Conservation (phyloP, 2,888 invertebrate species). For the Tetanocera ferruginea region DNA sequence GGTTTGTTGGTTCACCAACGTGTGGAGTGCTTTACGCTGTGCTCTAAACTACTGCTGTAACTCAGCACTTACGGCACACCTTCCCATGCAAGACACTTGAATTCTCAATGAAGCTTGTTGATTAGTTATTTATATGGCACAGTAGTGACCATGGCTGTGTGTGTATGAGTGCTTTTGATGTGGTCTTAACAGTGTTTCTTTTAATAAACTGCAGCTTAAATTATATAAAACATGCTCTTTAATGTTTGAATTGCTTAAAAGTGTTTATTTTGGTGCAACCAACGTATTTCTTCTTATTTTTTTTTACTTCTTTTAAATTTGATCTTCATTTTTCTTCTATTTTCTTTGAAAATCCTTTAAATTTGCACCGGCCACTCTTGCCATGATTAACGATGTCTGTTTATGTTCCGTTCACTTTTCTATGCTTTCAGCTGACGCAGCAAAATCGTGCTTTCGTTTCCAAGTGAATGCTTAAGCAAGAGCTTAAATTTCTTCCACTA, state of each 20-base stretch:
- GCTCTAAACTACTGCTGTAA: neutral
- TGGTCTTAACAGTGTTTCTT: neutral
- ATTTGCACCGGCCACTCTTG: too few species aligned
- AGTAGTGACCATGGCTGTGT: neutral
- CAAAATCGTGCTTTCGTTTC: constrained; percentile 17
- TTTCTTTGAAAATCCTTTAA: too few species aligned
- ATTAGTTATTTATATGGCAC: constrained; percentile 31
- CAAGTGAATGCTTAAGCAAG: constrained; percentile 18
- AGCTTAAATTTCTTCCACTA: neutral
- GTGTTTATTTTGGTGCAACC: too few species aligned
- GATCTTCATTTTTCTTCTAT: too few species aligned
- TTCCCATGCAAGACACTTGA: neutral
- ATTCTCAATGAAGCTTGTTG: constrained; percentile 19
- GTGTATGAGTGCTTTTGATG: neutral
- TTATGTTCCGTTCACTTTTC: neutral
- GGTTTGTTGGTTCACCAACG: constrained; percentile 35
- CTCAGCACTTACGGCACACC: neutral
- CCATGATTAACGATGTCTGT: neutral
- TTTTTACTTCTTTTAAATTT: neutral
- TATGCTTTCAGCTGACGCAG: neutral
- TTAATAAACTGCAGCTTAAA: neutral
- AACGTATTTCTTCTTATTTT: neutral
- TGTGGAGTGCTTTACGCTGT: constrained; percentile 17
- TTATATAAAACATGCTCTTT: neutral
- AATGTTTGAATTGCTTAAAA: too few species aligned